Conservation (phyloP, 2,113 vertebrate genomes). For the Agapornis roseicollis region DNA sequence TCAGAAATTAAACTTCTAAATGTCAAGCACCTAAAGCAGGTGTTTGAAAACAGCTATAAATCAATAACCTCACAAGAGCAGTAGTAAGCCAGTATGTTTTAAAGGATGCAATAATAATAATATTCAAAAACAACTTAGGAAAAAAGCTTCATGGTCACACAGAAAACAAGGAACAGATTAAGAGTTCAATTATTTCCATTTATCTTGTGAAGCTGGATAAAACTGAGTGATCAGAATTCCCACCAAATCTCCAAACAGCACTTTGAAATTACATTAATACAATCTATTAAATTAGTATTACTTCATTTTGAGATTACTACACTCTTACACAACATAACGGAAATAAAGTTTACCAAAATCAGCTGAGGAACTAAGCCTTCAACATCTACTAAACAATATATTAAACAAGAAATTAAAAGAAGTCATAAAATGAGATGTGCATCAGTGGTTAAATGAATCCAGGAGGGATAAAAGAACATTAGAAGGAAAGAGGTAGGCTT, state of each 20-base stretch:
- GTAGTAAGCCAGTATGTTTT: neutral
- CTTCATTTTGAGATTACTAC: neutral
- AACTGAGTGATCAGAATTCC: neutral
- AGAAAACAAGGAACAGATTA: neutral
- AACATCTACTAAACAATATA: neutral
- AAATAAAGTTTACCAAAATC: neutral
- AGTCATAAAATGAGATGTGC: conserved; percentile 17
- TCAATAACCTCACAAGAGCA: neutral
- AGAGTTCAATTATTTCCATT: neutral
- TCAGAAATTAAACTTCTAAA: neutral
- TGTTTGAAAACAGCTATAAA: neutral
- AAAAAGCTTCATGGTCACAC: neutral
- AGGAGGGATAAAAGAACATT: neutral
- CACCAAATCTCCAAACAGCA: neutral
- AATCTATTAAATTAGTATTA: neutral
- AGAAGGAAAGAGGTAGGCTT: conserved; percentile 20
- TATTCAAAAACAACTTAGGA: neutral
- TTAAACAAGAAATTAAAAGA: conserved; percentile 1
- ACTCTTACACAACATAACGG: neutral
- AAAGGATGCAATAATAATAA: neutral
- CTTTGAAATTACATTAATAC: neutral
- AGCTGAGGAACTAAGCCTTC: neutral
- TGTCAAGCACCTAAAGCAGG: neutral
- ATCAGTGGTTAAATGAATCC: neutral
- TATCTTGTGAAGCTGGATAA: neutral